These are phyloP conservation scores for Eulemur macaco DNA, from an alignment of 2,113 vertebrate genomes.

Conservation along the genomic window DNA sequence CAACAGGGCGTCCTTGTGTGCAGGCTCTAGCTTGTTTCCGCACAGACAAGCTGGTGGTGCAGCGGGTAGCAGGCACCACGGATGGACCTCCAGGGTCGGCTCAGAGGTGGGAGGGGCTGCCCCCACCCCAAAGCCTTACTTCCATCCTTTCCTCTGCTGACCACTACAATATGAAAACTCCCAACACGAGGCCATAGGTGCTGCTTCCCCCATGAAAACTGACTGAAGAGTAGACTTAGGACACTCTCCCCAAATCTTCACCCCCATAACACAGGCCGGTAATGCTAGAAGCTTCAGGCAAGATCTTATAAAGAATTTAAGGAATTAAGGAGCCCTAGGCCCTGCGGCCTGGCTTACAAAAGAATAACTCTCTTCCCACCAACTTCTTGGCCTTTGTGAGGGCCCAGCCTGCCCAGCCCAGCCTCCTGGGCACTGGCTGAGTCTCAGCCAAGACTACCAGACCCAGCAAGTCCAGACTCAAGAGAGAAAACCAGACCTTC, in stretches of 20 bases:
- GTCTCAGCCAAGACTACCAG: too few species aligned
- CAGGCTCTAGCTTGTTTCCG: not conserved
- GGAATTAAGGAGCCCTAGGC: not conserved
- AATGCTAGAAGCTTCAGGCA: not conserved
- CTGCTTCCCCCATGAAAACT: not conserved
- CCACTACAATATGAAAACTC: not conserved
- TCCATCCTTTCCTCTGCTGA: not conserved
- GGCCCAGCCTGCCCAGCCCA: not conserved
- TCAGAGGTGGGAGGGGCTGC: not conserved
- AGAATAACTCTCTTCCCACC: not conserved
- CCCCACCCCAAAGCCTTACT: too few species aligned
- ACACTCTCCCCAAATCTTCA: not conserved
- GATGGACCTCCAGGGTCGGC: not conserved
- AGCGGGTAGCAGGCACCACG: not conserved
- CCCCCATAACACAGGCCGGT: not conserved
- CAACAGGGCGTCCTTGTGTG: accelerated
- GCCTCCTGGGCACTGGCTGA: not conserved
- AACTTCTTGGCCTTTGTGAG: not conserved
- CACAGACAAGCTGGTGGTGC: not conserved
- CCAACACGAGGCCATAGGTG: not conserved
- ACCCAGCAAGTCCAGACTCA: not conserved
- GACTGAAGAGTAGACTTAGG: not conserved
- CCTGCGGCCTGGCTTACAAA: not conserved
- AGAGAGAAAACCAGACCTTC: not conserved
- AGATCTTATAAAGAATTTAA: not conserved